A percentile compares a stretch with the other conserved stretches of the same genome.
Evolutionary conservation across 2,797 vertebrate species (phyloP).

Genomic region (Sandelia bainsii): DNA sequence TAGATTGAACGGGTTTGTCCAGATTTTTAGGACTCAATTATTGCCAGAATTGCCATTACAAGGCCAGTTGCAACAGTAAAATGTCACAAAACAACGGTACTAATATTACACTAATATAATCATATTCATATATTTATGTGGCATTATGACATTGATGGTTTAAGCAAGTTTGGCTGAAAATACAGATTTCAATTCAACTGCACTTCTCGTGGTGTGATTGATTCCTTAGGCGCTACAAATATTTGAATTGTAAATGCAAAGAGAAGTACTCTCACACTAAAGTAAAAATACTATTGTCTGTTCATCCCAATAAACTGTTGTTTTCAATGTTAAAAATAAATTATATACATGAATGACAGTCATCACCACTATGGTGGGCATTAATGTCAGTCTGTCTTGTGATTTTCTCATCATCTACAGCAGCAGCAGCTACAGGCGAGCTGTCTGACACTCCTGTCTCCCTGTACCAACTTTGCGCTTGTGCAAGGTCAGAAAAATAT

Average conservation of each 20-base stretch:
- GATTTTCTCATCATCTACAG: slow-evolving; percentile 10
- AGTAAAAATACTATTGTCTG: slow-evolving; percentile 13
- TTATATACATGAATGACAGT: slow-evolving; percentile 3
- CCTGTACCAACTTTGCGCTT: not conserved
- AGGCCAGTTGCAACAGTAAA: too few species aligned
- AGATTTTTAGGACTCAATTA: too few species aligned
- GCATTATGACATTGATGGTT: too few species aligned
- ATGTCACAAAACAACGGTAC: too few species aligned
- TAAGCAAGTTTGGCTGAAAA: too few species aligned
- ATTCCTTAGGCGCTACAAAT: not conserved
- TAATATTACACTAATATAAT: too few species aligned
- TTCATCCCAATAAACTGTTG: not conserved
- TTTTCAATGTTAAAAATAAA: slow-evolving; percentile 26
- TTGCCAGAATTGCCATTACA: too few species aligned
- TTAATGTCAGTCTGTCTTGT: not conserved
- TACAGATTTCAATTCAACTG: too few species aligned
- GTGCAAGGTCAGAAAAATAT: not conserved
- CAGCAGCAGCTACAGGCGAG: slow-evolving; percentile 1
- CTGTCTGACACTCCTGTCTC: not conserved
- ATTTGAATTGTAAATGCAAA: slow-evolving; percentile 19
- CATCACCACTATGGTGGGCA: not conserved
- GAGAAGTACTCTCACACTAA: not conserved
- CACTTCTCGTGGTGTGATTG: not conserved
- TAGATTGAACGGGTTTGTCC: too few species aligned
- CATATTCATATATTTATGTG: too few species aligned